phyloP scores from a whole-genome alignment of 2,888 invertebrate genomes.

The Nycteola revayana region DNA sequence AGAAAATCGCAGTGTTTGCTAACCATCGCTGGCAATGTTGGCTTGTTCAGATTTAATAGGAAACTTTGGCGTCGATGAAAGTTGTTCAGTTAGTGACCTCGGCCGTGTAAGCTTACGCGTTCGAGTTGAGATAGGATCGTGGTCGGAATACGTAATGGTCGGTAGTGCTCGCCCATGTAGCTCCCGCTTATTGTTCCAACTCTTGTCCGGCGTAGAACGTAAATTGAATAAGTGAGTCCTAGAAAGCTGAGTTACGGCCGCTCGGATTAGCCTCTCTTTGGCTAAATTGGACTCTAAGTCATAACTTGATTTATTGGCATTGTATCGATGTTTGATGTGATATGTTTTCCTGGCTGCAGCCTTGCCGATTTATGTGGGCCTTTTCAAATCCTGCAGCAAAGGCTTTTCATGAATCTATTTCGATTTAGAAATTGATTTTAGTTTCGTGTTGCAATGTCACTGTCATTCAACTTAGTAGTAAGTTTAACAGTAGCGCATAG shows the following conservation, averaged over 20 bases:
- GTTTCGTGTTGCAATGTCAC: too few species aligned
- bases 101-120: slow-evolving; percentile 27
- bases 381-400: slow-evolving; percentile 10
- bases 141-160: slow-evolving; percentile 75
- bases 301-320: slow-evolving; percentile 45
- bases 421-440: too few species aligned
- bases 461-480: too few species aligned
- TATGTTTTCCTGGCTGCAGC: slow-evolving; percentile 23
- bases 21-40: slow-evolving; percentile 36
- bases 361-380: slow-evolving; percentile 20
- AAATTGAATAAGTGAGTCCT: slow-evolving; percentile 64
- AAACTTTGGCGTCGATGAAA: slow-evolving; percentile 18
- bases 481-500: too few species aligned
- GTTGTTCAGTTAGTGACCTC: slow-evolving; percentile 15
- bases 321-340: slow-evolving; percentile 30
- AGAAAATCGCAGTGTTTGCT: slow-evolving; percentile 9
- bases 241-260: slow-evolving; percentile 45
- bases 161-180: slow-evolving; percentile 75
- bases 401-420: slow-evolving; percentile 1
- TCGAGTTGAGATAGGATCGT: slow-evolving; percentile 54
- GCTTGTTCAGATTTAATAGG: slow-evolving; percentile 3
- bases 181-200: slow-evolving; percentile 59
- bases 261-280: slow-evolving; percentile 38
- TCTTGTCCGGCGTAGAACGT: slow-evolving; percentile 51
- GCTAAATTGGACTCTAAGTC: slow-evolving; percentile 53